Base-by-base conservation (phyloP, 2,113 vertebrate genomes). In the Entelurus aequoreus region DNA sequence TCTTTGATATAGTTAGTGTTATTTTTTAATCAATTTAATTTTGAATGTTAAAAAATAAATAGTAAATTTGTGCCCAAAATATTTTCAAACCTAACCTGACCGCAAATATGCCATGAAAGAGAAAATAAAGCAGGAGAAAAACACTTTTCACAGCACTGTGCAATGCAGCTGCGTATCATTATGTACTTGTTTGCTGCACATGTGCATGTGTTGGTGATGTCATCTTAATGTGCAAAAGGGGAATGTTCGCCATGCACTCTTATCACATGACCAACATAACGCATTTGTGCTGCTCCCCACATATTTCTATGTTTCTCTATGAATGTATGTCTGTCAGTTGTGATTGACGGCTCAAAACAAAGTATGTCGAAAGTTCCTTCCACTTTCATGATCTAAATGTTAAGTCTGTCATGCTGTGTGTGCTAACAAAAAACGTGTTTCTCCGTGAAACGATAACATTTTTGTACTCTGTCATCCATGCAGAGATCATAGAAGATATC, bases 401-500 rank as follows among this genome's bases (percentile, higher is more conserved):
- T 40, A 10, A 42, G 2, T 65, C n/a, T 16, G 6, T 28, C 38
- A 19, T 19, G 15, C 9, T 56, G 10, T 47, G 13, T 9, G 11
- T 50, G 8, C 8, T 38, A 36, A 6, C 16, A 48, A 48, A 50
- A 7, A 11, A 13, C 5, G 8, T 36, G 13, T 15, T 54, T 14
- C 36, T 54, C 10, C 15, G 6, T 54, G 53, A 6, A 54, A 1
- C 15, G 12, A 15, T 8, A 8, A 4, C 7, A 15, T 54, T 54
- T 54, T 61, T 36, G 37, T 10, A 16, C 6, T 0, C 47, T 68
- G 67, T 71, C 37, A 62, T 5, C 76, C 49, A 63, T 76, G 8
- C 88, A 97, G 94, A 97, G 86, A 91, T 90, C 54, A 92, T 89
- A 48, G 95, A 94, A 77, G 95, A 97, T 2, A 75, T 88, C 6